Conservation (phyloP, 2,113 vertebrate genomes). For the Parus major region DNA sequence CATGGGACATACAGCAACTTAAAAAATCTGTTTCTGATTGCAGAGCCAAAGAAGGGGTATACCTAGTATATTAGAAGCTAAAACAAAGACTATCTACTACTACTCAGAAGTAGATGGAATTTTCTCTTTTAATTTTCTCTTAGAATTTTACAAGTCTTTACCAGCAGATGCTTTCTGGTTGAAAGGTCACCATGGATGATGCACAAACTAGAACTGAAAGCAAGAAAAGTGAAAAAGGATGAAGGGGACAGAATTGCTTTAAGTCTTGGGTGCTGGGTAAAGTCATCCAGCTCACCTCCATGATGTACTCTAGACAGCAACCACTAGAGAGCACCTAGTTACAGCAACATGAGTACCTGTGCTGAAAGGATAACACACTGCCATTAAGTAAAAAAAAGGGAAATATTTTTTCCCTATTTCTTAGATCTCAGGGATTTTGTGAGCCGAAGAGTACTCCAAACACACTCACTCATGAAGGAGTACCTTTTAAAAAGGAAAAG, state of each 20-base stretch:
- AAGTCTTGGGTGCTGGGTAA: background rate
- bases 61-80: background rate
- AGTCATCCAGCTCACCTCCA: background rate
- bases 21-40: background rate
- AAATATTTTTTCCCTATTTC: background rate
- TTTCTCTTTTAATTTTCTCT: background rate
- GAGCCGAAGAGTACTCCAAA: background rate
- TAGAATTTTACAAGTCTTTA: background rate
- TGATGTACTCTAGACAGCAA: background rate
- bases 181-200: background rate
- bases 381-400: background rate
- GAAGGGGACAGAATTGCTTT: background rate
- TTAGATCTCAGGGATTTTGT: background rate
- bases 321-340: background rate
- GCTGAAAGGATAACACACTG: background rate
- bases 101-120: background rate
- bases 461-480: background rate
- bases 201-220: background rate
- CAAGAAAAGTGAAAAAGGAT: background rate
- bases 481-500: background rate
- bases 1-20: background rate
- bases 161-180: background rate
- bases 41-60: background rate
- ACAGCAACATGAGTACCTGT: background rate
- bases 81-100: background rate